These are phyloP conservation scores for Spondyliosoma cantharus DNA, from an alignment of 2,797 vertebrate species.

Conservation along the genomic window DNA sequence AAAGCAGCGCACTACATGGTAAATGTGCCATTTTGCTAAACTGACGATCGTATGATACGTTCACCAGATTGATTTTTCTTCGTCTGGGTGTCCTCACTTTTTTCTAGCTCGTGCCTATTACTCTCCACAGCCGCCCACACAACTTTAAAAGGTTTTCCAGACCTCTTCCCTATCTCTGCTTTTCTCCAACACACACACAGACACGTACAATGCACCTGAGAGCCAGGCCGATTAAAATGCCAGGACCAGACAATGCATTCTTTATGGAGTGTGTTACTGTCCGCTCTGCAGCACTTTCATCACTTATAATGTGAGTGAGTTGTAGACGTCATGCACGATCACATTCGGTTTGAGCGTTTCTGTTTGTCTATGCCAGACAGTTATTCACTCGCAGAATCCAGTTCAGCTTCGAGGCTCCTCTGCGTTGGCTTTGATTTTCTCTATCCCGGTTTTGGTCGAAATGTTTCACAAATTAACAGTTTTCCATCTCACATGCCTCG, in stretches of 20 bases:
- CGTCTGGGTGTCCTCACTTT: constrained; percentile 47
- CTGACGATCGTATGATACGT: constrained; percentile 22
- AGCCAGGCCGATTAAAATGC: constrained; percentile 64
- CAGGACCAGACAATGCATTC: constrained; percentile 65
- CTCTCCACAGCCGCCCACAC: constrained; percentile 60
- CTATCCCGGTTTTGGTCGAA: constrained; percentile 14
- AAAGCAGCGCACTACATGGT: constrained; percentile 17
- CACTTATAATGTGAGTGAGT: constrained; percentile 39
- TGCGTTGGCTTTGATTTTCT: not conserved
- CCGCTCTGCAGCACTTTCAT: constrained; percentile 46
- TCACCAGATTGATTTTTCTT: constrained; percentile 58
- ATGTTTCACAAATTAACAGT: constrained; percentile 5
- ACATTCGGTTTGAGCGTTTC: constrained; percentile 34
- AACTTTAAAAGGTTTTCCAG: constrained; percentile 74
- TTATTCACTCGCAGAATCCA: constrained; percentile 16
- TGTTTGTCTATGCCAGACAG: constrained; percentile 16
- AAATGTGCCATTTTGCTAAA: constrained; percentile 21
- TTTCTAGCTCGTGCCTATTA: constrained; percentile 44
- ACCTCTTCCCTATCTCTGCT: constrained; percentile 55
- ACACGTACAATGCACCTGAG: constrained; percentile 53
- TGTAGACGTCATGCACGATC: constrained; percentile 46
- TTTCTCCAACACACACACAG: constrained; percentile 13
- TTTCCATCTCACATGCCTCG: not conserved
- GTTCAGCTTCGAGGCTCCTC: not conserved
- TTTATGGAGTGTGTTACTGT: constrained; percentile 59